Evolutionary conservation across 2,888 invertebrate species (phyloP).

Genomic region (Sycophila texana): DNA sequence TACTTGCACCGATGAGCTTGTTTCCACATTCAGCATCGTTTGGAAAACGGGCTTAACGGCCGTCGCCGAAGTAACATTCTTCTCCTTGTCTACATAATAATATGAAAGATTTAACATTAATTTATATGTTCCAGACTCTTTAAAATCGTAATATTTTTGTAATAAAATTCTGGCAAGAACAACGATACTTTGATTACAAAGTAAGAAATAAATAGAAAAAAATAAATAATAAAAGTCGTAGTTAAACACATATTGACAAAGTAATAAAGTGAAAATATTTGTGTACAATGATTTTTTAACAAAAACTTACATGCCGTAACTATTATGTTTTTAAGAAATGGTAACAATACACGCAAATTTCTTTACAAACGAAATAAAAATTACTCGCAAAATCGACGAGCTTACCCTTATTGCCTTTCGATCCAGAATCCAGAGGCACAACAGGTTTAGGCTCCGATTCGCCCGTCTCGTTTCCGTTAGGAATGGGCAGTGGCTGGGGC

Average conservation of each 20-base stretch:
- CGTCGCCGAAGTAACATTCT: constrained; percentile 50
- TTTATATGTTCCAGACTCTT: too few relatives aligned
- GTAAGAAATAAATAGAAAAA: too few relatives aligned
- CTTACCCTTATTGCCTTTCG: constrained; percentile 28
- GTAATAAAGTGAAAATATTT: too few relatives aligned
- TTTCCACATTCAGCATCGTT: constrained; percentile 70
- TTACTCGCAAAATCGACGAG: neutral
- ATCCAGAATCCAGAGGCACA: constrained; percentile 33
- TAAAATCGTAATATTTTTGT: too few relatives aligned
- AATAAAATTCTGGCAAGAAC: too few relatives aligned
- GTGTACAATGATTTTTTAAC: too few relatives aligned
- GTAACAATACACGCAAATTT: neutral
- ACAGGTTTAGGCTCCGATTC: constrained; percentile 49
- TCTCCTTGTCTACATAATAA: constrained; percentile 5
- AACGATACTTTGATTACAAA: too few relatives aligned
- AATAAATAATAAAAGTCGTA: too few relatives aligned
- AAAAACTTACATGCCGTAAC: too few relatives aligned
- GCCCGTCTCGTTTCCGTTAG: constrained; percentile 57
- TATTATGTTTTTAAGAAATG: too few relatives aligned
- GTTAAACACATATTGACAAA: too few relatives aligned
- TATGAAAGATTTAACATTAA: too few relatives aligned
- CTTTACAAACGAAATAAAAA: neutral
- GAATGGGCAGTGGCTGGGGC: constrained; percentile 64
- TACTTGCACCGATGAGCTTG: constrained; percentile 70
- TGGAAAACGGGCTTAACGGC: constrained; percentile 52